These are phyloP conservation scores for Salticus scenicus DNA, from an alignment of 2,888 invertebrate genomes.

Conservation along the genomic window DNA sequence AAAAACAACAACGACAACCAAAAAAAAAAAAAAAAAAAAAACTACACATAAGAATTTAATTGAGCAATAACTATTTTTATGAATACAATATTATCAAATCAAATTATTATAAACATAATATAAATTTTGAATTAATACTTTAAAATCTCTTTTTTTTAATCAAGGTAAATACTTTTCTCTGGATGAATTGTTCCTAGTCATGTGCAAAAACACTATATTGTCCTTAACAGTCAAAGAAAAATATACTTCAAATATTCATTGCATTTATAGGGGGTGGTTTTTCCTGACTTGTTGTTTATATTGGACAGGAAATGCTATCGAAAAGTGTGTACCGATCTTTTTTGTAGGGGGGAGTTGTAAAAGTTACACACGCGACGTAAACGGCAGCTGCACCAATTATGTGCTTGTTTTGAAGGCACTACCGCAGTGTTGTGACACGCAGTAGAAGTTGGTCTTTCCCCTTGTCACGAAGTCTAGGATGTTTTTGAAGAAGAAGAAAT, in stretches of 20 bases:
- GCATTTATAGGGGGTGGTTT: background rate
- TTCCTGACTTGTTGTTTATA: background rate
- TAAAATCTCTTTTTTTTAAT: no score
- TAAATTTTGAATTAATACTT: no score
- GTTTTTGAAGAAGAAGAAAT: no score
- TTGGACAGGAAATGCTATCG: conserved; percentile 49
- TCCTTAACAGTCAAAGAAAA: background rate
- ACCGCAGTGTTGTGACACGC: conserved; percentile 18
- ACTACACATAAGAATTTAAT: no score
- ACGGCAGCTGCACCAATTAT: conserved; percentile 47
- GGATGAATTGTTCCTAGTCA: background rate
- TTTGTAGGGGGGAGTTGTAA: conserved; percentile 23
- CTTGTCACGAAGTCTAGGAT: no score
- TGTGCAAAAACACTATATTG: background rate
- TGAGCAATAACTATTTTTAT: no score
- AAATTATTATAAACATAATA: no score
- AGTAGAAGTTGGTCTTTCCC: background rate
- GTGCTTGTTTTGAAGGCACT: conserved; percentile 63
- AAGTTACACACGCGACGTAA: conserved; percentile 34
- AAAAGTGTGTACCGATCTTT: conserved; percentile 10
- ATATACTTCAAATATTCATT: background rate
- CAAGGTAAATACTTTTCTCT: background rate
- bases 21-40: no score
- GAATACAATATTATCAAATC: no score
- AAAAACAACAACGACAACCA: no score